Conservation (phyloP, 2,888 invertebrate genomes). For the Rugalucina vietnamica region DNA sequence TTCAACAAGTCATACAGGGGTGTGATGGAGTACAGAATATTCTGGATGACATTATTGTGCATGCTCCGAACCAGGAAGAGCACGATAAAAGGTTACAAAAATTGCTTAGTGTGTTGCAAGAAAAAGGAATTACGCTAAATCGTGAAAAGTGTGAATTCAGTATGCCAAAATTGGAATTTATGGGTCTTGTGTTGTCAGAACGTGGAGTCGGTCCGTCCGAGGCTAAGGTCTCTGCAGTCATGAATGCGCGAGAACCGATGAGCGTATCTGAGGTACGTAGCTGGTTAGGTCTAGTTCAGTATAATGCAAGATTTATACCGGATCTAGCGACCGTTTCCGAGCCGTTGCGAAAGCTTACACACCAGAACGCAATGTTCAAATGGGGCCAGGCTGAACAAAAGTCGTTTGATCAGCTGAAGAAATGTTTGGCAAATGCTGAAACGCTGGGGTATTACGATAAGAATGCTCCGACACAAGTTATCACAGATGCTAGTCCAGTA, state of each 20-base stretch:
- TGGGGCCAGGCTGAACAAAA: conserved; percentile 44
- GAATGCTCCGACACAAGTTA: conserved; percentile 16
- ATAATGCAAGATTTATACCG: conserved; percentile 37
- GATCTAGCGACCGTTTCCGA: conserved; percentile 51
- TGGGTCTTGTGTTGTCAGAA: conserved; percentile 46
- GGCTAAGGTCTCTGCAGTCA: conserved; percentile 43
- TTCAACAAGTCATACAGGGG: conserved; percentile 43
- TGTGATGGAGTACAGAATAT: conserved; percentile 51
- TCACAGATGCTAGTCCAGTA: conserved; percentile 51
- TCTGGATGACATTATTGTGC: conserved; percentile 59
- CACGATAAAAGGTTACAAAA: conserved; percentile 47
- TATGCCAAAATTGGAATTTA: conserved; percentile 49
- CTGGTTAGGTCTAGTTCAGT: conserved; percentile 59
- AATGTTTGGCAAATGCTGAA: conserved; percentile 12
- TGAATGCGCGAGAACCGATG: conserved; percentile 41
- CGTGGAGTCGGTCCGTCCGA: conserved; percentile 42
- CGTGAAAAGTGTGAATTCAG: conserved; percentile 60
- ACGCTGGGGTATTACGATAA: conserved; percentile 39
- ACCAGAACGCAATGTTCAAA: conserved; percentile 13
- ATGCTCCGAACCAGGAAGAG: conserved; percentile 50
- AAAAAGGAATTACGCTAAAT: conserved; percentile 60
- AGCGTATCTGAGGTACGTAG: conserved; percentile 38
- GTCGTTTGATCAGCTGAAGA: conserved; percentile 27
- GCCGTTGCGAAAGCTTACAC: conserved; percentile 37
- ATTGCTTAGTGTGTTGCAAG: conserved; percentile 43